A percentile compares a stretch with the other conserved stretches of the same genome.
Evolutionary conservation across 2,888 invertebrate species (phyloP).

Genomic region (Erebia palarica): DNA sequence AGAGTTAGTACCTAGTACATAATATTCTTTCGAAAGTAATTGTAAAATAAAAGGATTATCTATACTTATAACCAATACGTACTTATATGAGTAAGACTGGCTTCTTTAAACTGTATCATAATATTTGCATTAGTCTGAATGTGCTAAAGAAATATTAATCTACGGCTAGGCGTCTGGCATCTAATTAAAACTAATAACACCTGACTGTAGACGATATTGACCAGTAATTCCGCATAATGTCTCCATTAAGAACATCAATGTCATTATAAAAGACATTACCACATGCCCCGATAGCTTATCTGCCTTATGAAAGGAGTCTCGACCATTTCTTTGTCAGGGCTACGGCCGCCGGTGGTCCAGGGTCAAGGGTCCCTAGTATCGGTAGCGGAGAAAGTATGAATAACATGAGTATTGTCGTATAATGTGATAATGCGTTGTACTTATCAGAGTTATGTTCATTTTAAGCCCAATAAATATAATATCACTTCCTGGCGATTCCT

Average conservation of each 20-base stretch:
- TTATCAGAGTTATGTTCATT: neutral
- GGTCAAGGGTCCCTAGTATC: slow-evolving; percentile 29
- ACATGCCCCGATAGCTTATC: slow-evolving; percentile 61
- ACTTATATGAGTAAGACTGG: too few species aligned
- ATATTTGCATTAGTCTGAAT: too few species aligned
- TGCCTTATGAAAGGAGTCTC: slow-evolving; percentile 54
- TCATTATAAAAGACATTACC: neutral
- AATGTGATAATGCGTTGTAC: neutral
- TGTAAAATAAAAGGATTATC: too few species aligned
- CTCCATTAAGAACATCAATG: neutral
- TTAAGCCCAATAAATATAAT: too few species aligned
- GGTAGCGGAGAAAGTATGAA: slow-evolving; percentile 14
- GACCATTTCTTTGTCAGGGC: slow-evolving; percentile 57
- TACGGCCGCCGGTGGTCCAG: slow-evolving; percentile 37
- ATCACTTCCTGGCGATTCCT: too few species aligned
- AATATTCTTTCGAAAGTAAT: too few species aligned
- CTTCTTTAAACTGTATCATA: too few species aligned
- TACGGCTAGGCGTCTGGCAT: too few species aligned
- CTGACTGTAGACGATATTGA: neutral
- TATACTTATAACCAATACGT: too few species aligned
- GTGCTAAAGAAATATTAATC: too few species aligned
- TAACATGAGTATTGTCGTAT: slow-evolving; percentile 35
- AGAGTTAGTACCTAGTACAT: too few species aligned
- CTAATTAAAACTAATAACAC: too few species aligned
- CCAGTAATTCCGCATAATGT: neutral